Evolutionary conservation across 2,113 vertebrate species (phyloP).

Genomic region (Poecilia latipinna): DNA sequence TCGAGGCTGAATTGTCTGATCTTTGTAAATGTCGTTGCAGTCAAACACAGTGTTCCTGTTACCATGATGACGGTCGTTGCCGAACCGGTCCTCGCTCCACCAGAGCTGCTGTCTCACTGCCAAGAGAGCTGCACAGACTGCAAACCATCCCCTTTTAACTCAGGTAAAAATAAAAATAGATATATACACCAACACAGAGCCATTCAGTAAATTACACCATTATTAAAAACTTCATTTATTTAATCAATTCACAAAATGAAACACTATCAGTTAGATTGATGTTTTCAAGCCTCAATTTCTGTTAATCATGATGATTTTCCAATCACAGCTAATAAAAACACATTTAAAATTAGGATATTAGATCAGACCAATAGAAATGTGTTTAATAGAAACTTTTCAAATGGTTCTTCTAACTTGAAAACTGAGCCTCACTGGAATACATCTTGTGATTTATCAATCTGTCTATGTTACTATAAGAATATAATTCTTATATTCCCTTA

Average conservation of each 20-base stretch:
- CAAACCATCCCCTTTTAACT: conserved; percentile 5
- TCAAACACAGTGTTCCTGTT: background rate
- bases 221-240: background rate
- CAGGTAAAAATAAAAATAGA: conserved; percentile 35
- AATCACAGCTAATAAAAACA: background rate
- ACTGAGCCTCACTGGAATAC: too few species aligned
- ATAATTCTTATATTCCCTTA: background rate
- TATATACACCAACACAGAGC: background rate
- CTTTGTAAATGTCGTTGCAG: conserved; percentile 24
- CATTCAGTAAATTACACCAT: background rate
- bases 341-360: background rate
- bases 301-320: background rate
- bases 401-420: too few species aligned
- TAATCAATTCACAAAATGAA: background rate
- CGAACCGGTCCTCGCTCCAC: background rate
- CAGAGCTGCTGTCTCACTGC: conserved; percentile 30
- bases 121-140: conserved; percentile 36
- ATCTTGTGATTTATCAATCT: too few species aligned
- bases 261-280: background rate
- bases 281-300: background rate
- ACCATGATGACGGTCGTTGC: background rate
- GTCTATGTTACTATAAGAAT: too few species aligned
- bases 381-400: too few species aligned
- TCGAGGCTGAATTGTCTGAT: background rate
- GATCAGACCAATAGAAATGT: background rate